Percentiles rank a stretch among this genome's conserved stretches.
Evolutionary conservation across 2,888 invertebrate species (phyloP).

Genomic region (Hemaris fuciformis): DNA sequence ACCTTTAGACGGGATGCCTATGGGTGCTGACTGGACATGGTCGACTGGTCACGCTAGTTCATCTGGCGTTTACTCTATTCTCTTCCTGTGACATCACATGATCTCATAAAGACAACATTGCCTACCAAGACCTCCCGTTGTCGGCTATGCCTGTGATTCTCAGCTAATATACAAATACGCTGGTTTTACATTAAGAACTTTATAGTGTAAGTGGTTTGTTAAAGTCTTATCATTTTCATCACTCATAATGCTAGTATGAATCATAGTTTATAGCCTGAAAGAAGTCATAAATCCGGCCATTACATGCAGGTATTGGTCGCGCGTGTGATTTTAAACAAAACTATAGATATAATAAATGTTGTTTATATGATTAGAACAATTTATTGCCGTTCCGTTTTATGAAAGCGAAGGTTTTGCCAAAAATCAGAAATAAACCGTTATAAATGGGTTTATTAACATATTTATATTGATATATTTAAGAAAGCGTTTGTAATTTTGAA

Average conservation of each 20-base stretch:
- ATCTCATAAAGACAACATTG: no score
- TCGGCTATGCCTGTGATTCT: no score
- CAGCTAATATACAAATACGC: no score
- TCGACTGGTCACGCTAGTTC: no score
- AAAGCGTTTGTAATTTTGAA: not conserved
- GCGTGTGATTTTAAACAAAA: not conserved
- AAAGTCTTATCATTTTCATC: not conserved
- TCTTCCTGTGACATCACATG: no score
- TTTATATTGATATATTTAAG: not conserved
- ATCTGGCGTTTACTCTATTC: no score
- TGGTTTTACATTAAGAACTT: no score
- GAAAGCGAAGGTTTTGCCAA: not conserved
- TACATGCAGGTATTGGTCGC: not conserved
- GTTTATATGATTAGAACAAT: not conserved
- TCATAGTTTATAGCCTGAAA: not conserved
- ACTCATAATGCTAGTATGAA: no score
- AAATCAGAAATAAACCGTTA: not conserved
- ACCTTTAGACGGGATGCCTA: no score
- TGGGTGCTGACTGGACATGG: no score
- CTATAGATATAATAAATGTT: not conserved
- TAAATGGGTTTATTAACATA: conserved; percentile 6
- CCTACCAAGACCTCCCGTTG: no score
- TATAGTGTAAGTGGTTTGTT: no score
- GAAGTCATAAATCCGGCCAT: not conserved
- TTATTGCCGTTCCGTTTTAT: not conserved